Percentiles rank a stretch among this genome's conserved stretches.
These are phyloP conservation scores for Nannobrachium achirus DNA, from an alignment of 2,113 vertebrate species.

Conservation along the genomic window DNA sequence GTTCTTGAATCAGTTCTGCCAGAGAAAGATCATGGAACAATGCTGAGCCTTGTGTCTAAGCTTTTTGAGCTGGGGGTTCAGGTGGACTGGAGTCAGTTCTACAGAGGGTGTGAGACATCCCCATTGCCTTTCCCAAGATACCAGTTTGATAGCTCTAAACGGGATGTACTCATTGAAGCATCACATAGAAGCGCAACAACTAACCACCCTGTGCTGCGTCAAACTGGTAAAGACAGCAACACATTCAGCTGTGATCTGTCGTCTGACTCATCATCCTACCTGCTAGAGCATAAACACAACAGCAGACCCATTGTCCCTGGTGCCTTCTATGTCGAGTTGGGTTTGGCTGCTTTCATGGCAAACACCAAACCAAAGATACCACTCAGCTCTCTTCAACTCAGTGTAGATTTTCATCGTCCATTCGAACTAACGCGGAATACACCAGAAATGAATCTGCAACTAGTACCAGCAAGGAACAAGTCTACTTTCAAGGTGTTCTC, in stretches of 20 bases:
- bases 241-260: constrained; percentile 77
- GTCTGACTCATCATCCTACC: constrained; percentile 65
- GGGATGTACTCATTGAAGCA: constrained; percentile 59
- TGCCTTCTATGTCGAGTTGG: constrained; percentile 84
- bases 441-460: constrained; percentile 76
- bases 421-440: constrained; percentile 76
- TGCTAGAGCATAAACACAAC: constrained; percentile 83
- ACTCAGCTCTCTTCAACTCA: constrained; percentile 76
- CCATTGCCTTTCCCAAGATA: constrained; percentile 80
- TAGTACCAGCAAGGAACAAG: constrained; percentile 53
- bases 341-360: constrained; percentile 77
- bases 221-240: constrained; percentile 58
- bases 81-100: constrained; percentile 81
- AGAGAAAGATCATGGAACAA: constrained; percentile 75
- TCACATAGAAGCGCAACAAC: constrained; percentile 57
- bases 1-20: constrained; percentile 79
- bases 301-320: constrained; percentile 81
- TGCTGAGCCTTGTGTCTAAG: constrained; percentile 70
- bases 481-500: constrained; percentile 79
- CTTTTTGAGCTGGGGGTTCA: constrained; percentile 82
- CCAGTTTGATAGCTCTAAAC: constrained; percentile 81
- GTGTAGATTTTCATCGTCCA: constrained; percentile 77
- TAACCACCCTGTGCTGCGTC: constrained; percentile 78
- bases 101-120: constrained; percentile 69
- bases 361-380: constrained; percentile 77